Base-by-base conservation (phyloP, 1,140 invertebrate genomes). In the Tetramorium alpestre region DNA sequence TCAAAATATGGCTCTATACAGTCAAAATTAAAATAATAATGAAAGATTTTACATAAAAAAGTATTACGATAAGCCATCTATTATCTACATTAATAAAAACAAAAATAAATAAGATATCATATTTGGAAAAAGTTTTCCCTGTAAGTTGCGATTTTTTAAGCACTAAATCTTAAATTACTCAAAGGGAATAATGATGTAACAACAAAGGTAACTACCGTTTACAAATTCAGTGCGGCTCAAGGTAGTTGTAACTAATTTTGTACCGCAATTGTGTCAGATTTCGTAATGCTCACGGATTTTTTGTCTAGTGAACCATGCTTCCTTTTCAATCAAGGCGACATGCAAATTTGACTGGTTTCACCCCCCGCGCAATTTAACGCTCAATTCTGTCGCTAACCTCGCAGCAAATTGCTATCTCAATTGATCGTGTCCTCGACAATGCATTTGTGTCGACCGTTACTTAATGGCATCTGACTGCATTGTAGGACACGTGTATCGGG, bases 371-470 rank as follows among this genome's bases (percentile, higher is more conserved):
- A n/a, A 77, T 76, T 89, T 77, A 72, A 47, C 58, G 75, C 87
- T 87, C 89, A 73, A 73, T 87, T 89, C 76, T 38, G 18, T 51
- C 73, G 69, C 18, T 41, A 70, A 56, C 76, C 88, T 87, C 85
- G 85, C 84, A 54, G 72, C 64, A 73, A 90, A 90, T 90, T 89
- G 85, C 72, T 73, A 58, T 41, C 78, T 85, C 88, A 88, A 90
- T 90, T 90, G 88, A 85, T 90, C 60, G 60, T 22, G 89, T 90
- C 89, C 89, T 90, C 89, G 78, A 51, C 78, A 72, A 38, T 80
- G 76, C 75, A 86, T 86, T 82, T 86, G 76, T 80, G 82, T 33
- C 58, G 60, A 64, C 44, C 65, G 67, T 51, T 60, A 75, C 58
- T 62, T 89, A 87, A 90, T 77, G 85, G 38, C 38, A 56, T 16